Evolutionary conservation across 2,797 vertebrate genomes (phyloP).

Genomic region (Gymnothorax reevesii): DNA sequence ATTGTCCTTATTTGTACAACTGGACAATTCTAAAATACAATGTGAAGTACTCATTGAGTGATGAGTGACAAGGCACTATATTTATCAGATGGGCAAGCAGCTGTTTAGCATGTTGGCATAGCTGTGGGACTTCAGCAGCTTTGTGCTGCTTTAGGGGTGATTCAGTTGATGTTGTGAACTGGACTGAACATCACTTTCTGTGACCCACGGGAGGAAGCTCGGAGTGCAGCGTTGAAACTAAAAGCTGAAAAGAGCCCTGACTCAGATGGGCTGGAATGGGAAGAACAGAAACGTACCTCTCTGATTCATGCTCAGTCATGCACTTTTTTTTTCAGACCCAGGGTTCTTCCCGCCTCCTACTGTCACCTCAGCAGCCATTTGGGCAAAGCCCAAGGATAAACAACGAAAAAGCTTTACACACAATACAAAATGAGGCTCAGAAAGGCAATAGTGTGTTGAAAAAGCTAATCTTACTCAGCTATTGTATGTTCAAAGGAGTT

Average conservation of each 20-base stretch:
- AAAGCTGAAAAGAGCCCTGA: conserved; percentile 85
- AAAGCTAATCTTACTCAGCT: background rate
- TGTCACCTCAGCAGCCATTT: background rate
- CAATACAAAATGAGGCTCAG: background rate
- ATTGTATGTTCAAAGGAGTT: background rate
- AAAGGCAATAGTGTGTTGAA: background rate
- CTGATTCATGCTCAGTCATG: background rate
- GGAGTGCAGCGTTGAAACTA: conserved; percentile 90
- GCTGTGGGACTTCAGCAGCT: background rate
- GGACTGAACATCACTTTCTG: background rate
- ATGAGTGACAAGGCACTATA: background rate
- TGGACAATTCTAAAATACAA: background rate
- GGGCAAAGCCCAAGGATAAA: background rate
- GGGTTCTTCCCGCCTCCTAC: background rate
- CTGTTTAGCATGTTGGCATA: background rate
- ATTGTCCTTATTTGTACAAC: background rate
- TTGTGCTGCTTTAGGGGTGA: background rate
- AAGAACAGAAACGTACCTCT: conserved; percentile 72
- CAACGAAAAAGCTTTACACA: background rate
- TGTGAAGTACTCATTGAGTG: background rate
- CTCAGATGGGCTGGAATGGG: conserved; percentile 87
- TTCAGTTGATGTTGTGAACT: background rate
- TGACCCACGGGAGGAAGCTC: conserved; percentile 81
- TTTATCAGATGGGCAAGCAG: background rate
- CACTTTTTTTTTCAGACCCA: background rate